phyloP scores from a whole-genome alignment of 2,888 invertebrate species.

The Thymelicus sylvestris region DNA sequence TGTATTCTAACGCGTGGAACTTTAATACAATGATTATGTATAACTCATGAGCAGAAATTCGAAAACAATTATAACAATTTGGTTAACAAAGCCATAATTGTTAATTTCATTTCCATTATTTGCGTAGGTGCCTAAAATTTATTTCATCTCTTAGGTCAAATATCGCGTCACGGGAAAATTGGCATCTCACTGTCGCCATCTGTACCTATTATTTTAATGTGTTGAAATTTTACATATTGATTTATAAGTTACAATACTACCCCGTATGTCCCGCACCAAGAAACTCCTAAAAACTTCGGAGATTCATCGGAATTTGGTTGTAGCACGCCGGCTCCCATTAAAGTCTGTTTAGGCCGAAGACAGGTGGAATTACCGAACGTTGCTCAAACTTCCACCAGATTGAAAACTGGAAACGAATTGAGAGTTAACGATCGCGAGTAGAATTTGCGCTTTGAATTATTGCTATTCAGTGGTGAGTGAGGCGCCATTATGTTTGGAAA shows the following conservation, averaged over 20 bases:
- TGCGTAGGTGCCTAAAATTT: too few relatives aligned
- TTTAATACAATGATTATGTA: too few relatives aligned
- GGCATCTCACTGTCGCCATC: too few relatives aligned
- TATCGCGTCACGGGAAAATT: too few relatives aligned
- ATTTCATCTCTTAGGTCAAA: too few relatives aligned
- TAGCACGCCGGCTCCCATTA: slow-evolving; percentile 52
- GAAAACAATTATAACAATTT: too few relatives aligned
- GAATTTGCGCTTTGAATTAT: slow-evolving; percentile 33
- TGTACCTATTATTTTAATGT: too few relatives aligned
- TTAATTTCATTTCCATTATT: too few relatives aligned
- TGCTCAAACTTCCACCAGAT: slow-evolving; percentile 41
- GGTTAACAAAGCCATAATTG: too few relatives aligned
- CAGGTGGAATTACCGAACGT: slow-evolving; percentile 60
- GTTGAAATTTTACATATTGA: background rate
- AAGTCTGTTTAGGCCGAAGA: slow-evolving; percentile 63
- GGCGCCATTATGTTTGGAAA: slow-evolving; percentile 18
- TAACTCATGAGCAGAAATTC: too few relatives aligned
- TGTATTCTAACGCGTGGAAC: too few relatives aligned
- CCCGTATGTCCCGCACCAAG: slow-evolving; percentile 2
- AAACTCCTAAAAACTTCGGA: slow-evolving; percentile 48
- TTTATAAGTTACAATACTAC: background rate
- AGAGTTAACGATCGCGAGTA: slow-evolving; percentile 33
- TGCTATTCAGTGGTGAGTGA: slow-evolving; percentile 14
- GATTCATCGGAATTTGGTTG: slow-evolving; percentile 56
- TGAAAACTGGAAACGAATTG: slow-evolving; percentile 51